phyloP scores from a whole-genome alignment of 2,888 invertebrate genomes.

The Rhabditoides inermis region DNA sequence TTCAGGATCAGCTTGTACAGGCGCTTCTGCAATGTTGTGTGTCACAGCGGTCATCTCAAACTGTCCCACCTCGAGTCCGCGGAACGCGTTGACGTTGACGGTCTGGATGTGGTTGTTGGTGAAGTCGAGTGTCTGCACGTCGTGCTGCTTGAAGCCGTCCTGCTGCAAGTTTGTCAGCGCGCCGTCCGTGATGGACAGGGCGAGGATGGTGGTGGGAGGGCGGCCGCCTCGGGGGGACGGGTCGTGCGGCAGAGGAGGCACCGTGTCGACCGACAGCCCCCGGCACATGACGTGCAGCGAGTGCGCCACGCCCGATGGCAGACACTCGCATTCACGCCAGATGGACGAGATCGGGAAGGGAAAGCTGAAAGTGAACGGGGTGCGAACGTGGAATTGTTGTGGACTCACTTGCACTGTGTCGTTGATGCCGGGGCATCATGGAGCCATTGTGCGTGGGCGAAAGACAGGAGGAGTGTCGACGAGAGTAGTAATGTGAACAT shows the following conservation, averaged over 20 bases:
- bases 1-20: slow-evolving; percentile 37
- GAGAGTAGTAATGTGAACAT: too few relatives aligned
- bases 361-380: too few relatives aligned
- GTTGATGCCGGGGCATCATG: too few relatives aligned
- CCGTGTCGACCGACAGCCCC: slow-evolving; percentile 24
- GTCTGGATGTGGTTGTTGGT: slow-evolving; percentile 46
- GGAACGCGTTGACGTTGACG: slow-evolving; percentile 51
- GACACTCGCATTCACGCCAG: too few relatives aligned
- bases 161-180: slow-evolving; percentile 32
- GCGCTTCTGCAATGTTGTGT: slow-evolving; percentile 27
- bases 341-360: too few relatives aligned
- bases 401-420: too few relatives aligned
- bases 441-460: too few relatives aligned
- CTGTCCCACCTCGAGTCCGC: slow-evolving; percentile 44
- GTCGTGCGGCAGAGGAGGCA: slow-evolving; percentile 23
- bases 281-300: slow-evolving; percentile 30
- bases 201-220: slow-evolving; percentile 18
- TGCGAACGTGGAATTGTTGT: too few relatives aligned
- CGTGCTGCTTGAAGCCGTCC: slow-evolving; percentile 45
- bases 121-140: slow-evolving; percentile 43
- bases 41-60: background rate
- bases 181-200: slow-evolving; percentile 34
- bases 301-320: too few relatives aligned
- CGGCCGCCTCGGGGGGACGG: slow-evolving; percentile 7
- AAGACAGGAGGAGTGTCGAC: too few relatives aligned